Conservation (phyloP, 2,888 invertebrate genomes). For the Bembecia ichneumoniformis region DNA sequence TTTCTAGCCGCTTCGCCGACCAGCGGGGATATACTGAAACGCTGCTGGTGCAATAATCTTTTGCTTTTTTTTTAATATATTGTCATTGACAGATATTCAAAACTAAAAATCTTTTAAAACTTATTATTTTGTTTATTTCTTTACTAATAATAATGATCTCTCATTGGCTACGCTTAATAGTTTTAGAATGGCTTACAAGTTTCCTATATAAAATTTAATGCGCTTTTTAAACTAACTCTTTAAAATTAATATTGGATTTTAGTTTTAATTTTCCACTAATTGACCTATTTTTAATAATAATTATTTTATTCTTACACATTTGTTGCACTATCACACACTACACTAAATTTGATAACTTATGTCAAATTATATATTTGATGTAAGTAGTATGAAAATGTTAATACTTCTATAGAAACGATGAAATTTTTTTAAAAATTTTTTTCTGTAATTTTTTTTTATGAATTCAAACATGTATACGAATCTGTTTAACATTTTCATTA, state of each 20-base stretch:
- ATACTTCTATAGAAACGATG: no score
- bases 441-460: no score
- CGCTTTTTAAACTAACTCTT: background rate
- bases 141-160: slow-evolving; percentile 13
- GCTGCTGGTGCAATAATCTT: slow-evolving; percentile 38
- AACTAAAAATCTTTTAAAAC: no score
- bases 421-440: no score
- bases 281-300: slow-evolving; percentile 8
- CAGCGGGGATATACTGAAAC: slow-evolving; percentile 41
- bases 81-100: no score
- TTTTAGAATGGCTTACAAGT: slow-evolving; percentile 48
- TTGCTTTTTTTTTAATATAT: slow-evolving; percentile 2
- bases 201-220: slow-evolving; percentile 5
- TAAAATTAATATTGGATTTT: slow-evolving; percentile 15
- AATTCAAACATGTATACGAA: no score
- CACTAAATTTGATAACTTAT: background rate
- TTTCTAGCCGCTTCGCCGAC: slow-evolving; percentile 53
- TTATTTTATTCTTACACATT: slow-evolving; percentile 1
- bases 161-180: slow-evolving; percentile 40
- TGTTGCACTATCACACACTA: background rate
- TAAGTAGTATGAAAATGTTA: no score
- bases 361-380: no score
- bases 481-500: no score
- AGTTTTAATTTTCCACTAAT: slow-evolving; percentile 40
- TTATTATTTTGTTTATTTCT: no score